Evolutionary conservation across 2,888 invertebrate species (phyloP), one percentile per base, ranked within the genome.

Genomic region (Stenchaetothrips biformis): DNA sequence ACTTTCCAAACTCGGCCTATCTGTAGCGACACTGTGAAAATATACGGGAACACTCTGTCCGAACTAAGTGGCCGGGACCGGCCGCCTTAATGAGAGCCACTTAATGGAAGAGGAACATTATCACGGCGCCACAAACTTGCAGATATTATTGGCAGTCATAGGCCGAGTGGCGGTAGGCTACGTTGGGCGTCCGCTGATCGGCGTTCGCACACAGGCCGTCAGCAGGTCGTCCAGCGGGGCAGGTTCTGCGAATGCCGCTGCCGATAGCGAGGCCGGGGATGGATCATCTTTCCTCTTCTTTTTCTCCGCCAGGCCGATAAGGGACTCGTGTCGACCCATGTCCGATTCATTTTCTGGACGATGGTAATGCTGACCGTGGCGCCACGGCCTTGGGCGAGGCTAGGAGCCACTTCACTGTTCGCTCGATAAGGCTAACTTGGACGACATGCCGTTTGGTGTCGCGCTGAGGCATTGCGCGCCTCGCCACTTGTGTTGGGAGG

Each of bases 1-100:
- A 74, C 67, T 74, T 25, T 74, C 67, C 67, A 11, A 74, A 74
- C 67, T 74, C 67, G 67, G 67, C 25, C 67, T 25, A 25, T 59
- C n/a, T n/a, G 67, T 11, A 3, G 67, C 67, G 11, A 74, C 67
- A 74, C 67, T 74, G 67, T 74, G 21, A 74, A 74, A n/a, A 74
- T 74, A 74, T 74, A 59, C 18, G 59, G 59, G 59, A 18, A 59
- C 67, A 25, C 67, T 25, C 67, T 11, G 37, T 37, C 25, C 67
- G 21, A 16, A 21, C 21, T 74, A 21, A 74, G 25, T 25, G 67
- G 25, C 4, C 67, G 59, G 59, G 18, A 18, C 59, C 18, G 13
- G 59, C 59, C 37, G 37, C 37, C 37, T 37, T 37, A 37, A 37
- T 37, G 37, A 37, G 37, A 1, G 37, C 37, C 67, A 13, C 59